Evolutionary conservation across 1,140 invertebrate genomes (phyloP), one percentile per base, ranked within the genome.

Genomic region (Drosophila teissieri): DNA sequence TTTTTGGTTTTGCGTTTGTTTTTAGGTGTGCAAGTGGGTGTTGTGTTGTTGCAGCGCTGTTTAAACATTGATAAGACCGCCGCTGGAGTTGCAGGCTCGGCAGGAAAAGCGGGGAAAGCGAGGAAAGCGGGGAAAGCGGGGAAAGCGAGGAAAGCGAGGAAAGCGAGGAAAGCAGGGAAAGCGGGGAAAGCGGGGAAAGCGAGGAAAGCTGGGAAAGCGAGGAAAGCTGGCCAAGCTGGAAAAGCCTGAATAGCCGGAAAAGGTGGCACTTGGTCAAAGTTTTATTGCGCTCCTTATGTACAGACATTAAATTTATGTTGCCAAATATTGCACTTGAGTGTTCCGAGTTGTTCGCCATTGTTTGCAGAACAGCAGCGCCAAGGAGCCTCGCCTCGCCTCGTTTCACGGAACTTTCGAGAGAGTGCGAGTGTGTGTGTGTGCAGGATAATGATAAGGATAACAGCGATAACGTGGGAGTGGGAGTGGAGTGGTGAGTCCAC

Each of bases 41-140:
- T 0, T 7, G 14, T 42, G 60, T 74, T 67, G 36, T 76, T 76
- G 78, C 67, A 65, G 62, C 79, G 60, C 80, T 84, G 80, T 80
- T 84, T 85, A 84, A 84, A 84, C 80, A 84, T 85, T 84, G 80
- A 84, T 84, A 84, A 84, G 80, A 61, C 46, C 4, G 40, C 40
- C 22, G 40, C 6, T 5, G n/a, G 40, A 65, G 14, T 4, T 49
- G 44, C 34, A 37, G 45, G 39, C 27, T 0, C 22, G 3, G 8
- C 42, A 40, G 8, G 17, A 31, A 31, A 31, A 31, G 12, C 5
- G n/a, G n/a, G n/a, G n/a, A n/a, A n/a, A n/a, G n/a, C n/a, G n/a
- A n/a, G n/a, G n/a, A n/a, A n/a, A n/a, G n/a, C n/a, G n/a, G n/a
- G n/a, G n/a, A n/a, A n/a, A n/a, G n/a, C n/a, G n/a, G n/a, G n/a